Percentiles rank a stretch among this genome's conserved stretches.
Conservation (phyloP, 1,140 invertebrate species). For the Bombyx mori region ASM3026992v2 NC_085126.1:593001-593500, state of each 20-base stretch:
- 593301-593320: neutral
- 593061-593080: slow-evolving; percentile 17
- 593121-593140: neutral
- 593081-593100: slow-evolving; percentile 6
- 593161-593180: no score
- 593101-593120: slow-evolving; percentile 9
- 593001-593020: no score
- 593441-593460: slow-evolving; percentile 22
- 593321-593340: slow-evolving; percentile 1
- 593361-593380: neutral
- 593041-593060: slow-evolving; percentile 18
- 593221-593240: slow-evolving; percentile 34
- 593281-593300: no score
- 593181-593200: slow-evolving; percentile 3
- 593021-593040: slow-evolving; percentile 22
- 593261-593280: slow-evolving; percentile 11
- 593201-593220: slow-evolving; percentile 31
- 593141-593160: no score
- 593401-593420: slow-evolving; percentile 12
- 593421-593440: slow-evolving; percentile 23
- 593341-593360: neutral
- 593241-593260: slow-evolving; percentile 28
- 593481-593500: slow-evolving; percentile 2
- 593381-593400: slow-evolving; percentile 1
- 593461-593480: slow-evolving; percentile 9